These are phyloP conservation scores for Phyllostomus discolor DNA, from an alignment of 2,113 vertebrate genomes.

Conservation along the genomic window DNA sequence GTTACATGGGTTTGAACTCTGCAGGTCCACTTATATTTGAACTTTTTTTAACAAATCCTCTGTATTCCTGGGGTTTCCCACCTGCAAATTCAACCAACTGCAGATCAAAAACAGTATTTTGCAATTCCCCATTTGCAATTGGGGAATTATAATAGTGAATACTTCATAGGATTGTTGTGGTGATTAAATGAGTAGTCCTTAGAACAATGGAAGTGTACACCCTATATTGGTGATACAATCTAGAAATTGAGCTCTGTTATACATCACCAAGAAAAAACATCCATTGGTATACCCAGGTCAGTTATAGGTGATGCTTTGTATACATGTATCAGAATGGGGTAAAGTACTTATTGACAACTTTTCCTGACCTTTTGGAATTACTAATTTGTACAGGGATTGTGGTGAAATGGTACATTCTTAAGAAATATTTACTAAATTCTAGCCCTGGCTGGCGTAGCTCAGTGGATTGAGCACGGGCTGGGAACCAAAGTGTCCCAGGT, in stretches of 20 bases:
- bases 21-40: background rate
- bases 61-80: background rate
- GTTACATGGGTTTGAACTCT: background rate
- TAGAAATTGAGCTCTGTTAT: background rate
- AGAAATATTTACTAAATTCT: slow-evolving; percentile 22
- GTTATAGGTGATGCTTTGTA: background rate
- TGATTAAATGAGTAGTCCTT: background rate
- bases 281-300: background rate
- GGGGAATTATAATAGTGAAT: background rate
- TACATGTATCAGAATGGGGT: background rate
- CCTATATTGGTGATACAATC: background rate
- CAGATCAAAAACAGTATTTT: background rate
- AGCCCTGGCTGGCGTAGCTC: no score
- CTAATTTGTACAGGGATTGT: background rate
- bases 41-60: background rate
- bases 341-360: background rate
- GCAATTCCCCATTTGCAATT: background rate
- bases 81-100: background rate
- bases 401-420: background rate
- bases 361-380: background rate
- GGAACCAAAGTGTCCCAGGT: no score
- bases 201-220: background rate
- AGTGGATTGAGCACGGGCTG: no score
- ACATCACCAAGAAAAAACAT: background rate
- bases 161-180: background rate